phyloP scores from a whole-genome alignment of 2,888 invertebrate genomes.

The Tipula helvola region DNA sequence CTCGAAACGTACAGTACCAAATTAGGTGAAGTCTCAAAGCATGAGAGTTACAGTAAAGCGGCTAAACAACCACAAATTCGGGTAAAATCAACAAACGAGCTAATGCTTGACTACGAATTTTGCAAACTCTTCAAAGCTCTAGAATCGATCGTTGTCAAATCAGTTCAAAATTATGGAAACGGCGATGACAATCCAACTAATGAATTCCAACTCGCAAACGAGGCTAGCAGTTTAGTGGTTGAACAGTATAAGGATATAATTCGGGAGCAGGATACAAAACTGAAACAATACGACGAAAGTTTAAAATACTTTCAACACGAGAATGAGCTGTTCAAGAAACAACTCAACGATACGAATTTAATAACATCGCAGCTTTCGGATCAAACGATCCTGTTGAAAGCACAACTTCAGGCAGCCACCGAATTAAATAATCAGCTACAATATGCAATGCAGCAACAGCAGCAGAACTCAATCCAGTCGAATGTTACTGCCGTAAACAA shows the following conservation, averaged over 20 bases:
- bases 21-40: slow-evolving; percentile 71
- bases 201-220: slow-evolving; percentile 35
- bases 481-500: slow-evolving; percentile 6
- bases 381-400: slow-evolving; percentile 76
- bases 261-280: slow-evolving; percentile 69
- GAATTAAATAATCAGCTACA: slow-evolving; percentile 19
- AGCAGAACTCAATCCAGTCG: slow-evolving; percentile 5
- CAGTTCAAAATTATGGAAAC: slow-evolving; percentile 35
- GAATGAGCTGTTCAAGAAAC: slow-evolving; percentile 29
- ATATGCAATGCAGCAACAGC: slow-evolving; percentile 21
- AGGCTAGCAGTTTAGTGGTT: slow-evolving; percentile 30
- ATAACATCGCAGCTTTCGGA: slow-evolving; percentile 66
- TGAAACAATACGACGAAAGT: slow-evolving; percentile 33
- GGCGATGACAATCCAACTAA: slow-evolving; percentile 38
- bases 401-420: slow-evolving; percentile 44
- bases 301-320: slow-evolving; percentile 24
- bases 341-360: slow-evolving; percentile 54
- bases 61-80: slow-evolving; percentile 87
- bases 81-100: slow-evolving; percentile 59
- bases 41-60: slow-evolving; percentile 84
- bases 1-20: slow-evolving; percentile 78
- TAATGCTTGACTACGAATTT: slow-evolving; percentile 90
- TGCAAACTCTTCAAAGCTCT: slow-evolving; percentile 78
- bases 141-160: slow-evolving; percentile 47
- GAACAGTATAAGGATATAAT: slow-evolving; percentile 81